Base-by-base conservation (phyloP, 2,797 vertebrate species). In the Anabas testudineus region DNA sequence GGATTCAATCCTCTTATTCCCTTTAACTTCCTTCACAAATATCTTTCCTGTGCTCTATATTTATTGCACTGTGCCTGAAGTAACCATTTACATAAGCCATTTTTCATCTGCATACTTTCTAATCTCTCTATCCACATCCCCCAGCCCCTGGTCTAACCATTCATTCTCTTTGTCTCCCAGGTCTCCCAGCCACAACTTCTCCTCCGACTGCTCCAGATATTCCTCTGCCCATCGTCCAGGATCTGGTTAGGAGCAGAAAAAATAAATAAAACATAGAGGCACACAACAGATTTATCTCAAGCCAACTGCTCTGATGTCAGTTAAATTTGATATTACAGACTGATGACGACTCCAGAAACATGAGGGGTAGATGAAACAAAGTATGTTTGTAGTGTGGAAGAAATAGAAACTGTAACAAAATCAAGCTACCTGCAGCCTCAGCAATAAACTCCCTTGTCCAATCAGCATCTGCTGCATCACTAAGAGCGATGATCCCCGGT, bases 391-490 rank as follows among this genome's bases (percentile, higher is more conserved):
- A 64, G 39, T 55, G 32, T 6, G 4, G 78, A 55, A 61, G 24
- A 22, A 3, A 2, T 14, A 80, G 21, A 7, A 64, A 46, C 10
- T 39, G 37, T 21, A n/a, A 53, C 15, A 57, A 74, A 80, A 14
- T 66, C 19, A 51, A 83, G 76, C 87, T 82, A 99, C 97, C 97
- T 92, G 96, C 93, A 75, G 95, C 96, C 82, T 99, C 97, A n/a
- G 95, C 94, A 53, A 98, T 99, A 91, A 99, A 99, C 77, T 99
- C 98, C 82, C 95, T 95, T 1, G 97, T 99, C 97, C 98, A 99
- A 84, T 99, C 97, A 26, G 96, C 94, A 58, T 98, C 97, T 19
- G 95, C 94, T 34, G 95, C 92, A 78, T 97, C 96, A 4, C 95
- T 90, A 2, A 96, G 90, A 55, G 93, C 88, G 24, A 94, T 91